Conservation (phyloP, 2,888 invertebrate species). For the Athrips mouffetella region DNA sequence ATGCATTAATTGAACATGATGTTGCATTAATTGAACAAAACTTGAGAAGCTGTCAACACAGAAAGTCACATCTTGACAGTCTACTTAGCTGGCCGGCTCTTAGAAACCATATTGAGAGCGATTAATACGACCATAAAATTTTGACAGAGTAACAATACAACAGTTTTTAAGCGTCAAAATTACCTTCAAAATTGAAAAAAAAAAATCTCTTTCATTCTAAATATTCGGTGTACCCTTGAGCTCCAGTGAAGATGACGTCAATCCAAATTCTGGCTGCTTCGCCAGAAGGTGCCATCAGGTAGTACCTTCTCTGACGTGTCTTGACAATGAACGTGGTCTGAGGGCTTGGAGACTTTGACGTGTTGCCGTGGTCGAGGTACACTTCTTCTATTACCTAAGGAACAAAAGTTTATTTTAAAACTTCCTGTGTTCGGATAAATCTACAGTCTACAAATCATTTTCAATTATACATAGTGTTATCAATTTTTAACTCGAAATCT, state of each 20-base stretch:
- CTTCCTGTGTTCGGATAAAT: too few species aligned
- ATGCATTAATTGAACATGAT: too few species aligned
- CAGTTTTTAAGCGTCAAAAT: neutral
- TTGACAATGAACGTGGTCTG: conserved; percentile 96
- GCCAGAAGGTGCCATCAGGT: conserved; percentile 94
- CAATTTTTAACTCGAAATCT: neutral
- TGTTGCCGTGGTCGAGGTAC: conserved; percentile 96
- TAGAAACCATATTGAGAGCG: too few species aligned
- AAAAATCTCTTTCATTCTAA: conserved; percentile 36
- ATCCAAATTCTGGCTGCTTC: conserved; percentile 98
- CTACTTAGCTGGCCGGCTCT: too few species aligned
- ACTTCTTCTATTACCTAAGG: conserved; percentile 96
- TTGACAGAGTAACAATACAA: neutral
- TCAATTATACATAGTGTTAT: neutral
- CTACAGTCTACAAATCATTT: neutral
- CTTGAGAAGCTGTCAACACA: too few species aligned
- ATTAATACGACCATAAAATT: too few species aligned
- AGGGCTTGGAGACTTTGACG: conserved; percentile 93
- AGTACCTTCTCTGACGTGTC: conserved; percentile 92
- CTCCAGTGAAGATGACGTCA: conserved; percentile 95
- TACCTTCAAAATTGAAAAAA: neutral
- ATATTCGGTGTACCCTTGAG: conserved; percentile 87
- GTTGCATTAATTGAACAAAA: too few species aligned
- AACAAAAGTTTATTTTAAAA: neutral
- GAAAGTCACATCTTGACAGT: too few species aligned